Conservation (phyloP, 2,113 vertebrate genomes). For the Urocitellus parryii region DNA sequence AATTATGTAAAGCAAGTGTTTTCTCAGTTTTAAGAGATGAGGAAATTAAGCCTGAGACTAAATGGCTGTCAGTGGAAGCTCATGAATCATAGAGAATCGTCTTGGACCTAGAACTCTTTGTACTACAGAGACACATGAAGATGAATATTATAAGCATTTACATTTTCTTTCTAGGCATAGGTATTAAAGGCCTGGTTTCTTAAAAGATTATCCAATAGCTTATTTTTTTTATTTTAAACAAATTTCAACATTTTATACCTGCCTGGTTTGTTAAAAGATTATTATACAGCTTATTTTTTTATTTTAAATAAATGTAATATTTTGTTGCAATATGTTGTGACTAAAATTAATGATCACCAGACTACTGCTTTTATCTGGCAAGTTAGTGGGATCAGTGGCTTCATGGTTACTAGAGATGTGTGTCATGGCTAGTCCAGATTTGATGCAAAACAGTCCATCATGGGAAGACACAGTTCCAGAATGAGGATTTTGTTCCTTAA, state of each 20-base stretch:
- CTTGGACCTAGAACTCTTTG: background rate
- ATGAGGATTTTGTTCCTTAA: background rate
- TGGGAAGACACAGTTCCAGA: background rate
- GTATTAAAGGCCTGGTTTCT: background rate
- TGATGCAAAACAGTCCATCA: background rate
- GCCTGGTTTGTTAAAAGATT: background rate
- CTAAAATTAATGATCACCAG: constrained; percentile 3
- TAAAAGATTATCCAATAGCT: constrained; percentile 12
- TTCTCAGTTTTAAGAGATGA: background rate
- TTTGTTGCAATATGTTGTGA: background rate
- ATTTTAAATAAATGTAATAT: background rate
- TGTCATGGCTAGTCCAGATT: background rate
- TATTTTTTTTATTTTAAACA: background rate
- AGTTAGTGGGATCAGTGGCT: background rate
- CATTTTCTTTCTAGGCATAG: constrained; percentile 27
- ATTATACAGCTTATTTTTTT: background rate
- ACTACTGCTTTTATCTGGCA: background rate
- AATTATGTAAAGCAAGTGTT: background rate
- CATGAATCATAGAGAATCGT: background rate
- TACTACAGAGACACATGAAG: background rate
- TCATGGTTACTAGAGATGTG: background rate
- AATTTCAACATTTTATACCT: background rate
- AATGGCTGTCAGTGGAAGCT: background rate
- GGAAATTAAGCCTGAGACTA: background rate
- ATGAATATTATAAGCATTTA: background rate